A percentile compares a stretch with the other conserved stretches of the same genome.
phyloP scores from a whole-genome alignment of 2,888 invertebrate genomes.

The Eupeodes luniger region DNA sequence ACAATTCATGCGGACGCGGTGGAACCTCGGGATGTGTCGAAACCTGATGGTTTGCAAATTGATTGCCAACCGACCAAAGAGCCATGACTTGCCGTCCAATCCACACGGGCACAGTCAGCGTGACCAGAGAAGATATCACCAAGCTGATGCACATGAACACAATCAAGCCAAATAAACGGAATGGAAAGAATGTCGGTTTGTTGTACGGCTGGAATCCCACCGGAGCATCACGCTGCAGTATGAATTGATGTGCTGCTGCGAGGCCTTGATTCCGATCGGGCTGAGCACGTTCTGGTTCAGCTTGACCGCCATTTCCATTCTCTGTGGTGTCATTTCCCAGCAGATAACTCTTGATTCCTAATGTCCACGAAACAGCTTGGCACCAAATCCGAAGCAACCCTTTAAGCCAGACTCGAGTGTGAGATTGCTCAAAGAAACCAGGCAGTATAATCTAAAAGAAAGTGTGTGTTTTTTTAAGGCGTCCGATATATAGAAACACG shows the following conservation, averaged over 20 bases:
- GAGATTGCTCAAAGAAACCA: constrained; percentile 97
- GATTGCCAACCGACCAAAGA: constrained; percentile 89
- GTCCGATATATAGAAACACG: background rate
- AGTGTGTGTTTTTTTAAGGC: background rate
- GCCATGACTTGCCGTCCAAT: constrained; percentile 95
- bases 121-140: constrained; percentile 92
- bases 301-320: constrained; percentile 79
- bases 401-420: constrained; percentile 97
- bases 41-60: constrained; percentile 79
- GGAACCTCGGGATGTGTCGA: constrained; percentile 81
- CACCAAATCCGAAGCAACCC: constrained; percentile 95
- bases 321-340: constrained; percentile 88
- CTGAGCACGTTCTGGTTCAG: constrained; percentile 81
- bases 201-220: constrained; percentile 95
- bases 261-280: constrained; percentile 84
- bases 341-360: constrained; percentile 95
- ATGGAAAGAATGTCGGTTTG: constrained; percentile 91
- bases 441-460: constrained; percentile 92
- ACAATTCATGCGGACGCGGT: constrained; percentile 95
- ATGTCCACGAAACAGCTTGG: constrained; percentile 90
- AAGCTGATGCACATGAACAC: constrained; percentile 93
- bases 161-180: constrained; percentile 88
- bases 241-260: constrained; percentile 94
- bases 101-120: constrained; percentile 94
- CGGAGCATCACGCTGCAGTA: constrained; percentile 93